Evolutionary conservation across 2,113 vertebrate genomes (phyloP).

Genomic region (Cynocephalus volans): DNA sequence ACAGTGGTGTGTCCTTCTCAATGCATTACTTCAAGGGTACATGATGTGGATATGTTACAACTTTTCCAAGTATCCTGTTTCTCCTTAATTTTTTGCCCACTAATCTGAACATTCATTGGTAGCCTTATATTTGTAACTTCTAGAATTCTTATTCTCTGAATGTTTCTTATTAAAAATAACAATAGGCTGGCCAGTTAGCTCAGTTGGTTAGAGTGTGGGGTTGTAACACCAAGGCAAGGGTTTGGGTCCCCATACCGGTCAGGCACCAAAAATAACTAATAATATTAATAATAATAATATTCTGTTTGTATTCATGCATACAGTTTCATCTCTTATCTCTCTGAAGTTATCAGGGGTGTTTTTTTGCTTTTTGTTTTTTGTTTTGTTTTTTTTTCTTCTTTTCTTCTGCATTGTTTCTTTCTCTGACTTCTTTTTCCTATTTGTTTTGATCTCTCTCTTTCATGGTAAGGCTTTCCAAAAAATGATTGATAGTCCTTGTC

Average conservation of each 20-base stretch:
- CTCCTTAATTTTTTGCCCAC: background rate
- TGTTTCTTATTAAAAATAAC: background rate
- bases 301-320: background rate
- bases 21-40: background rate
- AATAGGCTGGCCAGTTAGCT: no score
- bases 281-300: no score
- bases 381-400: background rate
- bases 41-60: no score
- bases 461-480: background rate
- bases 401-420: conserved; percentile 9
- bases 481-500: background rate
- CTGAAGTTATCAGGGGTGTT: background rate
- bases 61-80: background rate
- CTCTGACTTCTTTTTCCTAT: background rate
- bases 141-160: conserved; percentile 25
- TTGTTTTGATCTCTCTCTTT: conserved; percentile 22
- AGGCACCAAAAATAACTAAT: no score
- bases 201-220: no score
- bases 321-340: conserved; percentile 12
- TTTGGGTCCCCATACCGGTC: no score
- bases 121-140: background rate
- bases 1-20: background rate
- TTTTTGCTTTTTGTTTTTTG: no score
- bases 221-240: no score
- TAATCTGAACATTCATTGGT: conserved; percentile 29